These are phyloP conservation scores for Eclectus roratus DNA, from an alignment of 2,113 vertebrate genomes.

Conservation along the genomic window DNA sequence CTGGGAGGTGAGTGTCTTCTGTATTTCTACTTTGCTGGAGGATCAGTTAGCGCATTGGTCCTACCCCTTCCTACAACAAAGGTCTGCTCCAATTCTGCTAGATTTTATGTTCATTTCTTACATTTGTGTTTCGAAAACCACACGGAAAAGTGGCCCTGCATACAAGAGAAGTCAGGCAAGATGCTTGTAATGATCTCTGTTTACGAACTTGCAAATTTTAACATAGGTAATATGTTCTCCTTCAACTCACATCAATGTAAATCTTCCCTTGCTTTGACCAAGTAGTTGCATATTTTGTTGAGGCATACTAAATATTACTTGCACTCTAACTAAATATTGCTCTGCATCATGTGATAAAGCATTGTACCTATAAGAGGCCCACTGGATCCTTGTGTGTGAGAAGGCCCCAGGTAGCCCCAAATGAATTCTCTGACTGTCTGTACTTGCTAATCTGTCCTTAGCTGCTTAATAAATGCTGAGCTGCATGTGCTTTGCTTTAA, in stretches of 20 bases:
- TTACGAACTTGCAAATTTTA: not conserved
- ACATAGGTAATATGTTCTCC: not conserved
- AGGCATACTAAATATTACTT: not conserved
- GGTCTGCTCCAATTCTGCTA: not conserved
- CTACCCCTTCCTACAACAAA: not conserved
- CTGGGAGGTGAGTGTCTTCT: not conserved
- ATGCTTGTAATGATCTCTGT: not conserved
- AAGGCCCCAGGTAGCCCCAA: not conserved
- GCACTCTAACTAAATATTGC: not conserved
- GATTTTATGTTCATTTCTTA: not conserved
- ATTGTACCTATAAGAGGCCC: rapidly evolving
- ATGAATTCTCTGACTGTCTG: not conserved
- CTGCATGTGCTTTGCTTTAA: not conserved
- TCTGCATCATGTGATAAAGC: not conserved
- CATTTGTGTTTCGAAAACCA: not conserved
- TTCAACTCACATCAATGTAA: not conserved
- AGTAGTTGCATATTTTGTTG: not conserved
- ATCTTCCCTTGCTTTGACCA: not conserved
- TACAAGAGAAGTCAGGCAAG: not conserved
- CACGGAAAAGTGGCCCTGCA: not conserved
- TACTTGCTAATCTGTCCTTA: not conserved
- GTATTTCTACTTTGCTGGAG: not conserved
- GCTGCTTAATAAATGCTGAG: not conserved
- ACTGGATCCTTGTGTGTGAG: not conserved
- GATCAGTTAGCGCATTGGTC: not conserved